Evolutionary conservation across 2,113 vertebrate species (phyloP).

Genomic region (Ptilorrhoa leucosticta): DNA sequence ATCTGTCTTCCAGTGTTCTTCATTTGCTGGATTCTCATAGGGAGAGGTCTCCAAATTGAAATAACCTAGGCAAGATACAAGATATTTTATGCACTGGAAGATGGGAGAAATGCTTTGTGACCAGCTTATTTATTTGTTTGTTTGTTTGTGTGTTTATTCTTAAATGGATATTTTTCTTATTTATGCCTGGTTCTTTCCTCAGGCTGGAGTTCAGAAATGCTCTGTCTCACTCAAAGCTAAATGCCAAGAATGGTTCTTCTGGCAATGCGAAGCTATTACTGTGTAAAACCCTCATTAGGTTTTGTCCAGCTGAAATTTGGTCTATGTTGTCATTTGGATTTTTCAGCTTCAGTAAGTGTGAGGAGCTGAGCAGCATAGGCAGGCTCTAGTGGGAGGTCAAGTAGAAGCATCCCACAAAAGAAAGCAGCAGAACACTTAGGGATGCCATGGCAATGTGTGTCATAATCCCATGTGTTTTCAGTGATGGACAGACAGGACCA

Average conservation of each 20-base stretch:
- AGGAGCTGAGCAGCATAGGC: neutral
- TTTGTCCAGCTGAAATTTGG: neutral
- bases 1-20: constrained; percentile 80
- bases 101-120: neutral
- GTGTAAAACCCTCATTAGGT: neutral
- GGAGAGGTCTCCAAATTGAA: constrained; percentile 84
- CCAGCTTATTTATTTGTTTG: neutral
- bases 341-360: neutral
- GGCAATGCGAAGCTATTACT: neutral
- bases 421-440: neutral
- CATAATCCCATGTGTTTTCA: neutral
- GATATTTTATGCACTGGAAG: neutral
- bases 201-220: neutral
- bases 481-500: neutral
- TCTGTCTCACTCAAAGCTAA: neutral
- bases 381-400: neutral
- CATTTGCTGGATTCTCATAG: constrained; percentile 81
- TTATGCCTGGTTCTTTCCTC: neutral
- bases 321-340: neutral
- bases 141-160: neutral
- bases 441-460: neutral
- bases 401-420: neutral
- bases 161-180: neutral
- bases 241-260: neutral
- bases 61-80: constrained; percentile 73